phyloP scores from a whole-genome alignment of 2,888 invertebrate genomes.

The Byasa hedistus region DNA sequence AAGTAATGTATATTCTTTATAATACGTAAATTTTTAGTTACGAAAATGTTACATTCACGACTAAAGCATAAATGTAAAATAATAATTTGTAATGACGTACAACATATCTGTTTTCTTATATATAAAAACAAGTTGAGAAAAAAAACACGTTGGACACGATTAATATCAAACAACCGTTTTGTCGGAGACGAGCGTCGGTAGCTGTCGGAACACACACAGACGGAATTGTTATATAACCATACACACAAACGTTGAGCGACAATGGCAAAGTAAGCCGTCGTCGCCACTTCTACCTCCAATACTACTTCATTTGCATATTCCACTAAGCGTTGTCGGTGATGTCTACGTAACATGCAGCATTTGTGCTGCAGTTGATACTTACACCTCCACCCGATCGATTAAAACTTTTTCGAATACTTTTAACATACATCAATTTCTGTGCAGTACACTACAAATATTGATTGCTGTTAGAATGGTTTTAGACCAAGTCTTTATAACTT shows the following conservation, averaged over 20 bases:
- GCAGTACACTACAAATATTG: no score
- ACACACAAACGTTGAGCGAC: conserved; percentile 38
- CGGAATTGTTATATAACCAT: conserved; percentile 12
- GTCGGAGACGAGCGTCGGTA: conserved; percentile 39
- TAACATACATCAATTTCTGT: no score
- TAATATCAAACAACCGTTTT: conserved; percentile 44
- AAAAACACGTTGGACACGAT: conserved; percentile 9
- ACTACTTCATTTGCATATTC: conserved; percentile 71
- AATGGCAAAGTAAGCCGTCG: conserved; percentile 53
- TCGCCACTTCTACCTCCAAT: conserved; percentile 58
- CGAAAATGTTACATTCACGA: no score
- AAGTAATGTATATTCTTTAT: no score
- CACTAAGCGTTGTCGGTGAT: conserved; percentile 47
- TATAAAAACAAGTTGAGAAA: conserved; percentile 21
- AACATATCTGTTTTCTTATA: conserved; percentile 3
- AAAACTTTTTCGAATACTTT: not conserved
- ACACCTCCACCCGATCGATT: not conserved
- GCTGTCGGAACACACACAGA: conserved; percentile 41
- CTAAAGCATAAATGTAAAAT: no score
- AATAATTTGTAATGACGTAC: no score
- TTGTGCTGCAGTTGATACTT: conserved; percentile 27
- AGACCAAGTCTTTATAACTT: no score
- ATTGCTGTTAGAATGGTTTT: no score
- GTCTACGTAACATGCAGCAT: conserved; percentile 51
- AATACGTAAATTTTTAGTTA: no score